Base-by-base conservation (phyloP, 2,888 invertebrate species). In the Phyllotreta cruciferae region DNA sequence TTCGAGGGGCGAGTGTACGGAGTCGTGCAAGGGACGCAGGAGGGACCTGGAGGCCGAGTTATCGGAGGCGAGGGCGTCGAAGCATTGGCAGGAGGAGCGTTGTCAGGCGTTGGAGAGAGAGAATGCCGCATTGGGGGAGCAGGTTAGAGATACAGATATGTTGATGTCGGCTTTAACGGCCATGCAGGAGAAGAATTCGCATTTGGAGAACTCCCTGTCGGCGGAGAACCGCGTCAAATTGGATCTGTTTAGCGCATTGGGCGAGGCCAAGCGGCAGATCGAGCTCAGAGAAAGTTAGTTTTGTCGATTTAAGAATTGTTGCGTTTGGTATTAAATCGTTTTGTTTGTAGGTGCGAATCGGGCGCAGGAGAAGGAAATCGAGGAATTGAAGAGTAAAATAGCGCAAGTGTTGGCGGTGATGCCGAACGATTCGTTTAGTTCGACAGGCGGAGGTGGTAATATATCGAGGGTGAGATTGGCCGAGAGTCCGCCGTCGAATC, bases 221-320 rank as follows among this genome's bases (percentile, higher is more conserved):
- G 94, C 96, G 52, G 98, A 99, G 86, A 99, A 97, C 72, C 88
- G 97, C 75, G 92, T 98, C 82, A 99, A 99, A 84, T 88, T 98
- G 76, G 98, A 99, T 85, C 88, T 99, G 77, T 96, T 98, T 83
- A 94, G 96, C 70, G 98, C 98, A 70, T 89, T 98, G 56, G 97
- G 97, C 39, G 97, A 96, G 80, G 96, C 94, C 70, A 96, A 96
- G 82, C 86, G 96, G 60, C 92, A 93, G 81, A 85, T 96, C 76
- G 92, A 91, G 83, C 90, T 94, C 79, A 88, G 90, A 82, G 93
- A 94, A 75, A 88, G 94, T 94, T 81, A 85, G 87, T 83, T 56
- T 56, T 52, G 56, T 14, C n/a, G 2, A 42, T 6, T 44, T 24
- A 39, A n/a, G 11, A 7, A 14, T 14, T 9, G n/a, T 54, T 9